Conservation (phyloP, 2,888 invertebrate genomes). For the Syritta pipiens region DNA sequence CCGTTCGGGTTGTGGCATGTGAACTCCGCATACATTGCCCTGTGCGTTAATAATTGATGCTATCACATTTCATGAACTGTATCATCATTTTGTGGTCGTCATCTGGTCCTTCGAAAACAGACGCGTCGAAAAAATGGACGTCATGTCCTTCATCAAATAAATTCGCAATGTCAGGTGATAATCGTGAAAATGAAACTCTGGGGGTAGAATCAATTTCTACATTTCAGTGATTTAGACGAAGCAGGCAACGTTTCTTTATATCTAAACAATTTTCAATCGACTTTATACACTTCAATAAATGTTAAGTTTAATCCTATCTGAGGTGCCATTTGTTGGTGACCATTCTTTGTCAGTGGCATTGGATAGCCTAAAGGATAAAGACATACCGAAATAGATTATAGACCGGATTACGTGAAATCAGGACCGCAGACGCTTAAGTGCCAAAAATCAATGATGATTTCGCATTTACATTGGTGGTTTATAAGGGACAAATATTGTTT, state of each 20-base stretch:
- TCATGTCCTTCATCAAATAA: constrained; percentile 31
- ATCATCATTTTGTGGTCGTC: constrained; percentile 37
- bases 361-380: not conserved
- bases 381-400: constrained; percentile 31
- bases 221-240: constrained; percentile 16
- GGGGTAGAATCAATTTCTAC: constrained; percentile 34
- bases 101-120: not conserved
- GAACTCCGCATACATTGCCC: constrained; percentile 15
- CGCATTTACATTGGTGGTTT: no score
- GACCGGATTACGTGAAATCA: not conserved
- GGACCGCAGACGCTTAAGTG: not conserved
- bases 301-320: constrained; percentile 20
- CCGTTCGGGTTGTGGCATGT: not conserved
- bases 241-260: not conserved
- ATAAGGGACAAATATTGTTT: no score
- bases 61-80: constrained; percentile 46
- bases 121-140: constrained; percentile 5
- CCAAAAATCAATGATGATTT: constrained; percentile 11
- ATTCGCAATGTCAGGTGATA: constrained; percentile 50
- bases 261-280: constrained; percentile 9
- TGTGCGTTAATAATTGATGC: constrained; percentile 35
- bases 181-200: constrained; percentile 23
- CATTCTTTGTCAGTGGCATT: not conserved
- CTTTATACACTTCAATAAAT: constrained; percentile 29
- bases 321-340: not conserved